These are phyloP conservation scores for Eurypyga helias DNA, from an alignment of 2,113 vertebrate species.

Conservation along the genomic window DNA sequence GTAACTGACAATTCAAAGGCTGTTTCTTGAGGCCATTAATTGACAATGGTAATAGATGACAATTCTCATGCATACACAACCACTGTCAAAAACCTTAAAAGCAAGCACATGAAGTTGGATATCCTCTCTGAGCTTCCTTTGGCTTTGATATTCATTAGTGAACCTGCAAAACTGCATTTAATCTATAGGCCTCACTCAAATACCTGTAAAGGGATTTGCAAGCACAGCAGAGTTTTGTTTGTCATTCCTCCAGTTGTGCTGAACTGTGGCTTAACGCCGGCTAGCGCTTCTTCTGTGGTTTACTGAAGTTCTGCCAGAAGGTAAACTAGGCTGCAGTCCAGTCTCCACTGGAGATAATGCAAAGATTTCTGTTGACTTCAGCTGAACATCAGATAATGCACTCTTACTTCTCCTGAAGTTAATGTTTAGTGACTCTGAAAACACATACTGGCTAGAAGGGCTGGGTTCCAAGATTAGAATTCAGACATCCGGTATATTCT, in stretches of 20 bases:
- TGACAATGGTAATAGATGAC: background rate
- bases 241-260: background rate
- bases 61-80: background rate
- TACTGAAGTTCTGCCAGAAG: background rate
- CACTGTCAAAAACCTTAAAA: background rate
- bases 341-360: background rate
- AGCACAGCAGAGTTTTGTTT: background rate
- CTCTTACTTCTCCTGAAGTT: background rate
- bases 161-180: background rate
- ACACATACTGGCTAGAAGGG: background rate
- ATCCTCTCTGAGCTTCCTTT: background rate
- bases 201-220: background rate
- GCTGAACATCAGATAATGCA: background rate
- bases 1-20: background rate
- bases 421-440: background rate
- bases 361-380: constrained; percentile 8
- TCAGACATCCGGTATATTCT: background rate
- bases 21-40: background rate
- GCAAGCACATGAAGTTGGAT: background rate
- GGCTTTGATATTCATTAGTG: background rate
- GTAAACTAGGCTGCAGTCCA: background rate
- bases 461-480: background rate
- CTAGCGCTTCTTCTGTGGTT: background rate
- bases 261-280: background rate
- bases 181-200: background rate